Evolutionary conservation across 1,140 invertebrate species (phyloP).

Genomic region (Drepana arcuata): DNA sequence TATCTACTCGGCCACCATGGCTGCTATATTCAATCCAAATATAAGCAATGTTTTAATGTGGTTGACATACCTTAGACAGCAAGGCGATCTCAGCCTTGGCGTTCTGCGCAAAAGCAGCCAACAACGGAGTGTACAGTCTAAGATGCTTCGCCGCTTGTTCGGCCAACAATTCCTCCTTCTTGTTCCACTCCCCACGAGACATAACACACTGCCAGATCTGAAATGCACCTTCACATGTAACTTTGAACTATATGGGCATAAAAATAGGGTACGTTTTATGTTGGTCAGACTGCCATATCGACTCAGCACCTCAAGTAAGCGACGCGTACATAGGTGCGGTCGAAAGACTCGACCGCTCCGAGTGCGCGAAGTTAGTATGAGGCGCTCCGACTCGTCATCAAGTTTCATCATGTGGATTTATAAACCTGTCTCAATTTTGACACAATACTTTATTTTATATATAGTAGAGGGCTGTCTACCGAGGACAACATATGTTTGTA

Average conservation of each 20-base stretch:
- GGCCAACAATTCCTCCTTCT: slow-evolving; percentile 96
- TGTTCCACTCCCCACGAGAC: slow-evolving; percentile 97
- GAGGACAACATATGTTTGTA: too few relatives aligned
- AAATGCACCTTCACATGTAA: slow-evolving; percentile 1
- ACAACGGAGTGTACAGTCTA: slow-evolving; percentile 86
- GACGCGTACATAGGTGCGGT: slow-evolving; percentile 9
- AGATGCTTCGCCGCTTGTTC: slow-evolving; percentile 95
- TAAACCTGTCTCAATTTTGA: too few relatives aligned
- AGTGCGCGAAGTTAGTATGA: slow-evolving; percentile 11
- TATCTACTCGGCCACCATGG: too few relatives aligned
- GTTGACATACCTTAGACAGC: slow-evolving; percentile 77
- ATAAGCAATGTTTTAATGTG: too few relatives aligned
- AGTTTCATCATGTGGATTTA: slow-evolving; percentile 48
- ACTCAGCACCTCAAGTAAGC: slow-evolving; percentile 20
- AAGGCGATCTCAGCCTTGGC: slow-evolving; percentile 90
- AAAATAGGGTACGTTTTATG: background rate
- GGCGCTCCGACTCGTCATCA: slow-evolving; percentile 58
- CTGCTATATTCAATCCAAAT: too few relatives aligned
- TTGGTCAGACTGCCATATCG: slow-evolving; percentile 55
- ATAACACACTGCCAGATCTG: slow-evolving; percentile 96
- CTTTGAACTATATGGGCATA: background rate
- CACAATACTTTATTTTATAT: too few relatives aligned
- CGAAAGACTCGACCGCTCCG: slow-evolving; percentile 41
- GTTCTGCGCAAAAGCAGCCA: slow-evolving; percentile 88
- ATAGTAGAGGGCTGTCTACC: too few relatives aligned